phyloP scores from a whole-genome alignment of 2,113 vertebrate species.

The Columba livia region DNA sequence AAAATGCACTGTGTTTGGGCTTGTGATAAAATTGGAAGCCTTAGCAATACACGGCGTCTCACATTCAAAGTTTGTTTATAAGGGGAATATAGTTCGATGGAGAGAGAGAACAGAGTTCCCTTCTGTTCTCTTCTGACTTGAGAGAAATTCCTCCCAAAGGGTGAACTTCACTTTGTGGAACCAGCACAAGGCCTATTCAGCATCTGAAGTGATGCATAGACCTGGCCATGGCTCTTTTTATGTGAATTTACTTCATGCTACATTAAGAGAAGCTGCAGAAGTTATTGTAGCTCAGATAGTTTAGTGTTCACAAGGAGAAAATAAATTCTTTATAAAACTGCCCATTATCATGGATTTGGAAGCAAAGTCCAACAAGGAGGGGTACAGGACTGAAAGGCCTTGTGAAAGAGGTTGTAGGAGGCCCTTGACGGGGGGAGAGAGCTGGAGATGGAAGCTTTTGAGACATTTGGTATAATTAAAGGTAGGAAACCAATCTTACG shows the following conservation, averaged over 20 bases:
- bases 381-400: background rate
- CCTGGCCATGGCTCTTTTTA: background rate
- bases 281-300: slow-evolving; percentile 2
- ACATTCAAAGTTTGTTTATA: slow-evolving; percentile 64
- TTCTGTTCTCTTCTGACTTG: slow-evolving; percentile 46
- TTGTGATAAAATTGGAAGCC: slow-evolving; percentile 51
- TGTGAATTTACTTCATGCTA: slow-evolving; percentile 8
- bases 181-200: slow-evolving; percentile 43
- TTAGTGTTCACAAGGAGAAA: background rate
- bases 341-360: background rate
- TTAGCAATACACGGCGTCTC: slow-evolving; percentile 42
- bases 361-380: background rate
- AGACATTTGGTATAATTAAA: background rate
- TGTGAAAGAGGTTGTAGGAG: background rate
- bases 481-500: background rate
- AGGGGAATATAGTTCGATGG: slow-evolving; percentile 14
- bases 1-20: slow-evolving; percentile 25
- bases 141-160: slow-evolving; percentile 40
- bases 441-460: background rate
- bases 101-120: slow-evolving; percentile 47
- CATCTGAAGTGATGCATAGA: slow-evolving; percentile 33
- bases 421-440: background rate
- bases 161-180: background rate
- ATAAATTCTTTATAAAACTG: background rate
- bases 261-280: slow-evolving; percentile 42